Conservation (phyloP, 2,113 vertebrate species). For the Grallaria varia region DNA sequence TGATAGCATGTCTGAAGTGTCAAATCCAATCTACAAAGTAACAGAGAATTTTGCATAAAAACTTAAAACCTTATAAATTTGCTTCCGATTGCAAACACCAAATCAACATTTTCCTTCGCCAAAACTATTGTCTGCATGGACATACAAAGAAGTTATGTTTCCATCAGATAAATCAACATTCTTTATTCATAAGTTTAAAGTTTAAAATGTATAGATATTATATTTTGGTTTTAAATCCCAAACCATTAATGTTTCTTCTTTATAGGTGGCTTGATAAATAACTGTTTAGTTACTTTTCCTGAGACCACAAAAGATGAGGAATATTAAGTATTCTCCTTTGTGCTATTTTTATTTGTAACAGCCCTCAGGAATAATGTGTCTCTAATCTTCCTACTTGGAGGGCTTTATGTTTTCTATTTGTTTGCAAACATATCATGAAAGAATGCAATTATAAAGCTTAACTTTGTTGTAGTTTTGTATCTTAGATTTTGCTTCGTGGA, state of each 20-base stretch:
- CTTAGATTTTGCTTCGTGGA: neutral
- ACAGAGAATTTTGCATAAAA: neutral
- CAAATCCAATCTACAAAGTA: neutral
- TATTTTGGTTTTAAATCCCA: neutral
- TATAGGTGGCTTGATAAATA: neutral
- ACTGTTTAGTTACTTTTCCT: neutral
- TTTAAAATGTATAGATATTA: neutral
- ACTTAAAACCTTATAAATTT: neutral
- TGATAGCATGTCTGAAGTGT: neutral
- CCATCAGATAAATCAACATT: neutral
- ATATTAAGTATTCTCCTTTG: neutral
- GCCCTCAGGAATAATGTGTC: neutral
- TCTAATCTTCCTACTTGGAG: neutral
- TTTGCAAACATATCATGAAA: slow-evolving; percentile 16
- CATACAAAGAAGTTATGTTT: neutral
- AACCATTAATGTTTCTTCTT: neutral
- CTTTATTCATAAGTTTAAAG: neutral
- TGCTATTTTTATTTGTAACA: neutral
- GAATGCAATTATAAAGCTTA: neutral
- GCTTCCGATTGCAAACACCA: neutral
- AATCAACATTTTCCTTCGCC: neutral
- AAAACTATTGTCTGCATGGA: neutral
- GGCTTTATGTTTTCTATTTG: slow-evolving; percentile 29
- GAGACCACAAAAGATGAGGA: neutral
- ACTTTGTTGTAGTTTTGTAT: neutral